Evolutionary conservation across 2,113 vertebrate species (phyloP).

Genomic region (Pimephales promelas): DNA sequence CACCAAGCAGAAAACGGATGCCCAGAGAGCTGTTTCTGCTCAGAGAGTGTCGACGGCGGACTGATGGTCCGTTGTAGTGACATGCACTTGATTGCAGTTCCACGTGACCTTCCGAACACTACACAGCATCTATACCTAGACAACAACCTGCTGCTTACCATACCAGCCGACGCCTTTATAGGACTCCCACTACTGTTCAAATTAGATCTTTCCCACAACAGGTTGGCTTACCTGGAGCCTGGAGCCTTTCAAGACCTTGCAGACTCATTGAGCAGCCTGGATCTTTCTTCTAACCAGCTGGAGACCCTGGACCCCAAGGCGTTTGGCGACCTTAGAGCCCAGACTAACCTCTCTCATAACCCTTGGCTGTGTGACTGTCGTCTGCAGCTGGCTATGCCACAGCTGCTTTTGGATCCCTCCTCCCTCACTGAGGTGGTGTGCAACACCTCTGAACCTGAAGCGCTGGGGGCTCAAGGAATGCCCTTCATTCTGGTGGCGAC

Average conservation of each 20-base stretch:
- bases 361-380: conserved; percentile 87
- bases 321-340: conserved; percentile 76
- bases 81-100: conserved; percentile 51
- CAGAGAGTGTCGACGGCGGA: not conserved
- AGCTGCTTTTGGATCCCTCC: conserved; percentile 72
- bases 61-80: conserved; percentile 46
- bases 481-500: conserved; percentile 76
- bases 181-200: conserved; percentile 67
- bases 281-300: conserved; percentile 62
- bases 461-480: conserved; percentile 72
- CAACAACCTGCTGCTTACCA: conserved; percentile 79
- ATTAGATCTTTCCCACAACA: conserved; percentile 65
- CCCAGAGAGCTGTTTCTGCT: conserved; percentile 40
- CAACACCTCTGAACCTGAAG: conserved; percentile 72
- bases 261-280: conserved; percentile 57
- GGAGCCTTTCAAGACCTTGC: conserved; percentile 60
- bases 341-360: conserved; percentile 84
- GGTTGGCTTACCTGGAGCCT: conserved; percentile 56
- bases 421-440: conserved; percentile 69
- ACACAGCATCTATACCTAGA: conserved; percentile 85
- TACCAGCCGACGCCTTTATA: conserved; percentile 78
- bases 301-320: conserved; percentile 74
- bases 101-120: conserved; percentile 71
- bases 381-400: conserved; percentile 80
- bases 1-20: not conserved